Percentiles rank a stretch among this genome's conserved stretches.
These are phyloP conservation scores for Formicarius rufipectus DNA, from an alignment of 2,113 vertebrate species.

Conservation along the genomic window DNA sequence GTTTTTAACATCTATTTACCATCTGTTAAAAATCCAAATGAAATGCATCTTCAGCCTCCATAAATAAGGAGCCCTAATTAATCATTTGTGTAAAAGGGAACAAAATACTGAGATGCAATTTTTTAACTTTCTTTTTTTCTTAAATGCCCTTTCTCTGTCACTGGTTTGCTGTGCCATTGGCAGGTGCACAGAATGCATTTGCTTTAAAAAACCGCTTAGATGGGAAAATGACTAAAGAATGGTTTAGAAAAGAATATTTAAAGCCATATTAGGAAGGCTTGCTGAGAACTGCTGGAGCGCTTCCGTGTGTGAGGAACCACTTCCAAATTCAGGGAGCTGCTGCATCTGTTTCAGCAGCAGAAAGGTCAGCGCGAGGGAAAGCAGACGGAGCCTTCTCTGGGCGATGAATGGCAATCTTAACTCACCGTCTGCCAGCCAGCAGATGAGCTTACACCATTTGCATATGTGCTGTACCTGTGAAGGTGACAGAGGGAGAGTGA, in stretches of 20 bases:
- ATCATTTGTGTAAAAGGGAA: not conserved
- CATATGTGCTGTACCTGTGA: constrained; percentile 54
- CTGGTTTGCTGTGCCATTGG: not conserved
- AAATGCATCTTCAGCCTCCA: constrained; percentile 33
- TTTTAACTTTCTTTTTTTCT: not conserved
- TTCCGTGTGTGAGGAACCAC: not conserved
- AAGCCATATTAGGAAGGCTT: not conserved
- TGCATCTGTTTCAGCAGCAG: constrained; percentile 19
- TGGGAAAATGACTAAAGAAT: not conserved
- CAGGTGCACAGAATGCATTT: not conserved
- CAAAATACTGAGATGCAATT: not conserved
- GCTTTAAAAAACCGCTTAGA: not conserved
- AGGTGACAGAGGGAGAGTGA: constrained; percentile 46
- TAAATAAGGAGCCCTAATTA: constrained; percentile 44
- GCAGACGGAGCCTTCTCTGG: constrained; percentile 23
- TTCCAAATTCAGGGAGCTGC: not conserved
- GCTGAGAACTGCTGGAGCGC: not conserved
- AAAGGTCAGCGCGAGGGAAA: constrained; percentile 48
- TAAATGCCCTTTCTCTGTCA: not conserved
- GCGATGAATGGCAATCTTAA: constrained; percentile 21
- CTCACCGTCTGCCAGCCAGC: constrained; percentile 34
- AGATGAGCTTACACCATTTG: constrained; percentile 50
- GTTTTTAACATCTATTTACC: constrained; percentile 60
- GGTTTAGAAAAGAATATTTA: not conserved
- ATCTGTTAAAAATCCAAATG: constrained; percentile 56